Conservation (phyloP, 2,113 vertebrate species). For the Scomber colias region DNA sequence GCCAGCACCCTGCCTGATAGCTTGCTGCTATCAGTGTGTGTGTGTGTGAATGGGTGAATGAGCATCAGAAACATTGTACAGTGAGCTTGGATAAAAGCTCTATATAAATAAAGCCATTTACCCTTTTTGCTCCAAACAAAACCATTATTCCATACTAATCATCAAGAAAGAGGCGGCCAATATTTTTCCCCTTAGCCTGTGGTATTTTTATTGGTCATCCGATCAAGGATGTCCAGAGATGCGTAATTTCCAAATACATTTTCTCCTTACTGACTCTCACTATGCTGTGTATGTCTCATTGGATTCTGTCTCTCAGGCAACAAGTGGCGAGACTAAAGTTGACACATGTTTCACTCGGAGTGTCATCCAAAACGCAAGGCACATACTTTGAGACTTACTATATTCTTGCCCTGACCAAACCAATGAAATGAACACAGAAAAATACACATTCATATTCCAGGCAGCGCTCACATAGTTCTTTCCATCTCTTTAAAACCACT, state of each 20-base stretch:
- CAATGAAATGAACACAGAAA: constrained; percentile 28
- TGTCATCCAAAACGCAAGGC: neutral
- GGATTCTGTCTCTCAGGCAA: constrained; percentile 27
- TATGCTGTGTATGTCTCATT: constrained; percentile 20
- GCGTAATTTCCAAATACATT: neutral
- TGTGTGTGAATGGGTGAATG: no score
- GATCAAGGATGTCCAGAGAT: constrained; percentile 13
- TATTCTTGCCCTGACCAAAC: constrained; percentile 34
- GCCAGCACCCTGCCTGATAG: no score
- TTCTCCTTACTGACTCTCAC: neutral
- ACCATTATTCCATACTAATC: neutral
- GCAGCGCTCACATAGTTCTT: constrained; percentile 4
- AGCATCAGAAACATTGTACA: no score
- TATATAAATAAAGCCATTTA: no score
- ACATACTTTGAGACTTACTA: constrained; percentile 3
- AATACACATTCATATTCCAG: neutral
- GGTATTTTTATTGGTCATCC: constrained; percentile 33
- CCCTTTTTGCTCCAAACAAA: constrained; percentile 17
- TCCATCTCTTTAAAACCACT: constrained; percentile 25
- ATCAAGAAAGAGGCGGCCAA: neutral
- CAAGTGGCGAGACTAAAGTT: neutral
- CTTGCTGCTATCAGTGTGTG: no score
- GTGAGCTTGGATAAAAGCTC: no score
- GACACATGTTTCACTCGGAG: constrained; percentile 31
- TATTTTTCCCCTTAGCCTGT: neutral